Evolutionary conservation across 2,888 invertebrate genomes (phyloP), one percentile per base, ranked within the genome.

Genomic region (Agrotis puta): DNA sequence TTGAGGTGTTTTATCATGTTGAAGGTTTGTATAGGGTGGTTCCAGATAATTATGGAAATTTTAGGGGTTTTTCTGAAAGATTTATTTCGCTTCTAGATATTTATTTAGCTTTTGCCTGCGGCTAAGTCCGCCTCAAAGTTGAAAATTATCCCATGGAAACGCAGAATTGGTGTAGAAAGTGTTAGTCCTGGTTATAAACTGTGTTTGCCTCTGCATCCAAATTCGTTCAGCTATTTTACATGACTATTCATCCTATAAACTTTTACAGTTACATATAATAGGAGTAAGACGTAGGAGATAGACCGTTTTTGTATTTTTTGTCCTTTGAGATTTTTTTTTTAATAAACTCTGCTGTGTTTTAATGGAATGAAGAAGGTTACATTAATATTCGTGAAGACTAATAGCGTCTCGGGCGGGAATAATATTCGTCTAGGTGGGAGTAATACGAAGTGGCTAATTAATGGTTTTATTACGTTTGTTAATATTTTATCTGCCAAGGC

Each of bases 301-400:
- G 27, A 3, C 27, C 5, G 5, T 14, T 13, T 13, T 14, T 43
- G 43, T 13, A 14, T 11, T n/a, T 18, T 18, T 54, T 54, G 11
- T 27, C 3, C 0, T 53, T 18, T 1, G 0, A n/a, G 1, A 27
- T 2, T 13, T 22, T 22, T 50, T n/a, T 54, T 13, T n/a, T 27
- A 16, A 13, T 11, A 0, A 6, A 3, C 6, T 33, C 56, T 14
- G n/a, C 56, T 14, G n/a, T 33, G 33, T 56, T 56, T 74, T 64
- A 65, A 58, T 51, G 45, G 57, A 71, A 57, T 69, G 22, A 67
- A 72, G 74, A 33, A 56, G 77, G 59, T 47, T 39, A 48, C 47
- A 57, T 83, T 82, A 69, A 76, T 79, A 54, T 72, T 70, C n/a
- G 22, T 57, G 47, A 45, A 13, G n/a, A 56, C 24, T 73, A 65